Base-by-base conservation (phyloP, 2,797 vertebrate species). In the Hippocampus kuda region DNA sequence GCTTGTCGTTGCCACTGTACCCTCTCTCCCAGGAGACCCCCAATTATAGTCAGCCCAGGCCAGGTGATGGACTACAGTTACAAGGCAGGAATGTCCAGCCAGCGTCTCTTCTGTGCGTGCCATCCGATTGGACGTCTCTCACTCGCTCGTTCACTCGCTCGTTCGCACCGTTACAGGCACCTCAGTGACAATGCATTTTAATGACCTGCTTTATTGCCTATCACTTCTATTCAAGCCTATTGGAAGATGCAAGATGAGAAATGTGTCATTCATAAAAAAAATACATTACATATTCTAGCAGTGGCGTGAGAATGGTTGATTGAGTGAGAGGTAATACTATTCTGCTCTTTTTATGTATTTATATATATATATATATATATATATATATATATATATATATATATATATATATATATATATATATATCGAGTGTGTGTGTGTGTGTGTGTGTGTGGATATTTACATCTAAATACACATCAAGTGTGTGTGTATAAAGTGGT, bases 51-150 rank as follows among this genome's bases (percentile, higher is more conserved):
- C 78, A 66, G 68, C 71, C 71, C 72, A 80, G 78, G 61, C 80
- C 82, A 86, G 84, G 80, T 85, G 83, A 84, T 72, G 79, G 85
- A 71, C 61, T 87, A 77, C 68, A 18, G 74, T 86, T 81, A 78
- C 85, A 78, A 68, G 41, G 53, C 30, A 67, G 64, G 49, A 76
- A 82, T 77, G 73, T 68, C 48, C 70, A 3, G 34, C 0, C 38
- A 46, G 5, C 74, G 53, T 78, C 70, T 2, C 48, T 78, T 65
- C 69, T 65, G 63, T 46, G 63, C 26, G 46, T 53, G 62, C 77
- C 83, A 73, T 71, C 44, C 74, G 73, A 26, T 70, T 16, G 20
- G 48, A 53, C 48, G 20, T 27, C 67, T 16, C 57, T 64, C 26
- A 0, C 73, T 22, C 49, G 2, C 49, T 34, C 34, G 34, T 34